phyloP scores from a whole-genome alignment of 1,140 invertebrate genomes.

The Aphelinus certus region DNA sequence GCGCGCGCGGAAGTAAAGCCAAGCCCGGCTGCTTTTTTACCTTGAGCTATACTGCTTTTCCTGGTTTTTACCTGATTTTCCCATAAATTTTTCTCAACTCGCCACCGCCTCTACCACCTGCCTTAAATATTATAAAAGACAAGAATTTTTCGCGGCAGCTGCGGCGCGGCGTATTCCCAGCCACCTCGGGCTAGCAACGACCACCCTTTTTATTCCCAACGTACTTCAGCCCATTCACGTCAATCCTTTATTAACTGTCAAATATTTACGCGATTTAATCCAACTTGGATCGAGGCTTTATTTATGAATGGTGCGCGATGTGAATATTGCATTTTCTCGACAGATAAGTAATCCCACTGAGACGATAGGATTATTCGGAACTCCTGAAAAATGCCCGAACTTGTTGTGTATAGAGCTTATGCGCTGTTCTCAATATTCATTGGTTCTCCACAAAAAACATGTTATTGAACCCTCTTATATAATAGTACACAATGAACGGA shows the following conservation, averaged over 20 bases:
- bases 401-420: too few relatives aligned
- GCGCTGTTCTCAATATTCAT: too few relatives aligned
- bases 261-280: not conserved
- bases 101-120: not conserved
- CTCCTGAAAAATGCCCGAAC: too few relatives aligned
- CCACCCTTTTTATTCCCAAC: not conserved
- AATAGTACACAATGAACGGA: too few relatives aligned
- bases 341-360: too few relatives aligned
- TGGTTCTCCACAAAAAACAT: too few relatives aligned
- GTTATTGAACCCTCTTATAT: too few relatives aligned
- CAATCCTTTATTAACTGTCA: conserved; percentile 1
- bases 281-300: too few relatives aligned
- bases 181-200: not conserved
- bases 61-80: conserved; percentile 16
- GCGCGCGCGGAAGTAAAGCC: not conserved
- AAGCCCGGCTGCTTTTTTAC: not conserved
- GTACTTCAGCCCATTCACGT: not conserved
- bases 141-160: conserved; percentile 12
- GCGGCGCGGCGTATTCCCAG: not conserved
- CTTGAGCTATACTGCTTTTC: not conserved
- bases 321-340: too few relatives aligned
- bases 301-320: too few relatives aligned
- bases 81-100: conserved; percentile 19
- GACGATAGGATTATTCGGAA: too few relatives aligned
- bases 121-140: conserved; percentile 14